Base-by-base conservation (phyloP, 2,113 vertebrate species). In the Bubo scandiacus region DNA sequence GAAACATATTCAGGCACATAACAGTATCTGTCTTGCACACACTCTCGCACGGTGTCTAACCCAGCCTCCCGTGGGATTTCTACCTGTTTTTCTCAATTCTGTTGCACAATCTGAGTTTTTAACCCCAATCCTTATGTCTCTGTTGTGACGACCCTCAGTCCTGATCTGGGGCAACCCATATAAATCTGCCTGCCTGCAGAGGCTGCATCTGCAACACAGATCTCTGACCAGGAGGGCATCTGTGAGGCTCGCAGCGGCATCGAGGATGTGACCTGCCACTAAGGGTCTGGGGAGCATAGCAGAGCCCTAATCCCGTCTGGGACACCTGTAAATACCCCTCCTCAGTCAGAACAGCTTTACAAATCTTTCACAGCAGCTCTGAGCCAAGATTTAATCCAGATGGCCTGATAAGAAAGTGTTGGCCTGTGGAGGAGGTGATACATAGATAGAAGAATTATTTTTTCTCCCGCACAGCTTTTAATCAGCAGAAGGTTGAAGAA, bases 341-440 rank as follows among this genome's bases (percentile, higher is more conserved):
- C 40, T 67, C 12, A 1, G 20, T 47, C 71, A 65, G 40, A 95
- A 61, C 54, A 85, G 54, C 66, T 92, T 90, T 73, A n/a, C 54
- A 77, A 62, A 55, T 16, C 66, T 75, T 87, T 66, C 93, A 80
- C 27, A 19, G 43, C 3, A 6, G 17, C 81, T 96, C 75, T 70
- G 79, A 94, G 79, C 26, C 45, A 83, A 59, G 40, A 87, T 95
- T 93, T 82, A 80, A 82, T 88, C 86, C 72, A 74, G 55, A 81
- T 51, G 55, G 57, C 51, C 63, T 55, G 90, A 54, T 80, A 94
- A 78, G 70, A 93, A 89, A 71, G 25, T 43, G 22, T 63, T 87
- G 52, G 75, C 32, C 51, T 65, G 67, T 61, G 74, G 42, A 94
- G 77, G 88, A 81, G 78, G 66, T 70, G 78, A 79, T 72, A 65